Base-by-base conservation (phyloP, 2,797 vertebrate genomes). In the Syndactyla subalaris region DNA sequence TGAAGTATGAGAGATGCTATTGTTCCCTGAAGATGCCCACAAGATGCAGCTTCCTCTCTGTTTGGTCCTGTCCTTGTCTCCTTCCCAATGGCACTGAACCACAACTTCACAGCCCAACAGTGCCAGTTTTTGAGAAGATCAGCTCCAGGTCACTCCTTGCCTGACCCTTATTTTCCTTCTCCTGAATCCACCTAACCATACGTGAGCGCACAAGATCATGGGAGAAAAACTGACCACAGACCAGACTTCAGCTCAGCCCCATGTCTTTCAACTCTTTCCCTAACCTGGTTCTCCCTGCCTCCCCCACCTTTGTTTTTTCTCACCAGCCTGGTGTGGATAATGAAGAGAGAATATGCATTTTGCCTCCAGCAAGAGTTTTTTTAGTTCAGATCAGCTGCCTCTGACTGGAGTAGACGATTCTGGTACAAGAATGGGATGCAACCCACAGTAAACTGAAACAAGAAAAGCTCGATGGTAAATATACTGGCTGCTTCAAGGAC, bases 291-390 rank as follows among this genome's bases (percentile, higher is more conserved):
- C 79, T 84, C 2, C 1, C 62, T 80, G 62, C 39, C 43, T 80
- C 24, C 41, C 57, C 61, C 1, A 0, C 54, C 43, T 85, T 89
- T 5, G 0, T 55, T 88, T 88, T 68, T 95, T 96, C 92, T 92
- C 82, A 93, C 67, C 87, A 63, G 73, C 59, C 85, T 88, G 76
- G 24, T 41, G 49, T 49, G 67, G 73, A 27, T 89, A 92, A 93
- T 77, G 77, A 88, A 91, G 68, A 82, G 1, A 90, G 59, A 93
- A 93, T 68, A 96, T 63, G 63, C 46, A 62, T 91, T 94, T 92
- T 88, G 76, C 89, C 91, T 94, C 17, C 18, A 89, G 93, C 85
- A 86, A 75, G 67, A 91, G 51, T 73, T 94, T 94, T 85, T 81
- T 76, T 24, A 73, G 43, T 63, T 92, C 75, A 86, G 38, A 95